Percentiles rank a stretch among this genome's conserved stretches.
phyloP scores from a whole-genome alignment of 2,888 invertebrate species.

The Stenchaetothrips biformis region DNA sequence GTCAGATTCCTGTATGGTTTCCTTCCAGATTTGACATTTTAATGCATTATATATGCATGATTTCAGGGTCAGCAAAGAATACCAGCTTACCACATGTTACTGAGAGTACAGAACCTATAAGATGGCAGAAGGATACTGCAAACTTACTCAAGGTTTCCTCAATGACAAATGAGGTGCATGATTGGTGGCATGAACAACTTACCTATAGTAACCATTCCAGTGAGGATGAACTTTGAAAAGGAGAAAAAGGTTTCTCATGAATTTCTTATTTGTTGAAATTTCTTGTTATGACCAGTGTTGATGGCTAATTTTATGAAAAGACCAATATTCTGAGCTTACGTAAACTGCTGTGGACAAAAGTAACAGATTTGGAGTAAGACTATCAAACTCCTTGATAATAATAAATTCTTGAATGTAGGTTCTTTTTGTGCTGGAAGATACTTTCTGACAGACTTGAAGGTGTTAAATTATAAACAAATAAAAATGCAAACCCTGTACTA shows the following conservation, averaged over 20 bases:
- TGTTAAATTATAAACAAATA: background rate
- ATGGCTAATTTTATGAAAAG: background rate
- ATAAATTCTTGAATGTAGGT: too few relatives aligned
- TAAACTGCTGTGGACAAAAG: background rate
- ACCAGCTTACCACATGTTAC: constrained; percentile 52
- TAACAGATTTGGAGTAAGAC: too few relatives aligned
- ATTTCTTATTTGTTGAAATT: background rate
- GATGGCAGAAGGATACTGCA: constrained; percentile 41
- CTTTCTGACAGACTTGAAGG: background rate
- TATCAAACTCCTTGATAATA: too few relatives aligned
- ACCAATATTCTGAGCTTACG: constrained; percentile 16
- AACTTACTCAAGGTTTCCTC: constrained; percentile 50
- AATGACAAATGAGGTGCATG: constrained; percentile 67
- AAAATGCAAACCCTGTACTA: background rate
- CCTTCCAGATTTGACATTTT: background rate
- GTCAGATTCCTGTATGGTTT: background rate
- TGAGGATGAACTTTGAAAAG: constrained; percentile 51
- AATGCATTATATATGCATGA: background rate
- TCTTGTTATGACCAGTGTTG: background rate
- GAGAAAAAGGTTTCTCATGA: background rate
- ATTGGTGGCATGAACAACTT: constrained; percentile 82
- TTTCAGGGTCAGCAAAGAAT: constrained; percentile 43
- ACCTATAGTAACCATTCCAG: constrained; percentile 57
- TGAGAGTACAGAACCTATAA: constrained; percentile 47
- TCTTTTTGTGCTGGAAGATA: too few relatives aligned